Evolutionary conservation across 1,140 invertebrate species (phyloP), one percentile per base, ranked within the genome.

Genomic region (Polypedilum pembai): DNA sequence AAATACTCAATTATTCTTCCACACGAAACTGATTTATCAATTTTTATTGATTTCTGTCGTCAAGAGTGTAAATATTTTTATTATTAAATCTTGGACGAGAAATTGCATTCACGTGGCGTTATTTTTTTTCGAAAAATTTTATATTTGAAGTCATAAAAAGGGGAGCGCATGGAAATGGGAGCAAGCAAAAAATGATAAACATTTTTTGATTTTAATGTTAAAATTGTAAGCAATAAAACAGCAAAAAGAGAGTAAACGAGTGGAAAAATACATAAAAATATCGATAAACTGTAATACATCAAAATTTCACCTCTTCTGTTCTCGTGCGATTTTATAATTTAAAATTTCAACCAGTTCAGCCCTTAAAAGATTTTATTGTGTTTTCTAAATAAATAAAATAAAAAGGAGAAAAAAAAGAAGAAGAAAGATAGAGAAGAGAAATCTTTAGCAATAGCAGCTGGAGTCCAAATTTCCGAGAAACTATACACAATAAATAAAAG

Each of bases 361-460:
- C 65, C 65, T 69, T 69, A 18, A 7, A 10, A 69, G 5, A 69
- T 69, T 69, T 69, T 20, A 18, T 69, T 69, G 4, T 69, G 8
- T 69, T 69, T 69, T 69, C 65, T 69, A n/a, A 69, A 69, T 69
- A 69, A 69, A 69, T 21, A 69, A 69, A 21, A 18, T 17, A n/a
- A 18, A 18, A 3, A 69, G 8, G 8, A 20, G 20, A 69, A 18
- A 20, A 10, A 20, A 5, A 33, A 33, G 24, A 33, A 33, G 24
- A 33, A 33, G 24, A 33, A 5, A 33, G 24, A 33, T 33, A 21
- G 17, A 21, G 65, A 69, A 69, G 8, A 69, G 65, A 69, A 69
- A 69, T 69, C 65, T 69, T 69, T 69, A 69, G 65, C 65, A 69
- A 69, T 69, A 69, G 65, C 65, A 69, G 65, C 65, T 69, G 65